A percentile compares a stretch with the other conserved stretches of the same genome.
Evolutionary conservation across 2,888 invertebrate species (phyloP).

Genomic region (Willowsia nigromaculata): DNA sequence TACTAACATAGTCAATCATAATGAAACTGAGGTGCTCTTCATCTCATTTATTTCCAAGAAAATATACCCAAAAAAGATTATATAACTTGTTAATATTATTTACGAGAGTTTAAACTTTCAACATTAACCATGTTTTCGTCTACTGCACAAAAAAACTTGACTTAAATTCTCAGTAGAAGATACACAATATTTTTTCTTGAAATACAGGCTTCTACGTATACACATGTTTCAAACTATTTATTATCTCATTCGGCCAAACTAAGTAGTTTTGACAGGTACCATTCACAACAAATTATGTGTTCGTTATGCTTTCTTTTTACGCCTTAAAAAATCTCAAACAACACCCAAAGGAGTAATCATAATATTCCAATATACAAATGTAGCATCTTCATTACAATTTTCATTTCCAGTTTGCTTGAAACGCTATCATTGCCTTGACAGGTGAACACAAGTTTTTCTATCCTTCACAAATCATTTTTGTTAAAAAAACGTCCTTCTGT

Average conservation of each 20-base stretch:
- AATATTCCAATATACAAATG: too few relatives aligned
- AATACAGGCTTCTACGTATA: not conserved
- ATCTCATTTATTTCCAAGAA: not conserved
- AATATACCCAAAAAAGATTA: not conserved
- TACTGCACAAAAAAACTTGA: not conserved
- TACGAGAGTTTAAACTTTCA: not conserved
- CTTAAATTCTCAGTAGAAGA: not conserved
- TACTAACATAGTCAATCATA: too few relatives aligned
- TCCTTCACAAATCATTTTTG: too few relatives aligned
- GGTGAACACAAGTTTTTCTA: too few relatives aligned
- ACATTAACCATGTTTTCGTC: not conserved
- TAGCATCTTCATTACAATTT: too few relatives aligned
- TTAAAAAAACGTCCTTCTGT: too few relatives aligned
- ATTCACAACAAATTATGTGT: conserved; percentile 47
- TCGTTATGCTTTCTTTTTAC: too few relatives aligned
- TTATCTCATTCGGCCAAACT: not conserved
- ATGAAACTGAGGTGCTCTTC: too few relatives aligned
- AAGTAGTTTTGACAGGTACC: conserved; percentile 41
- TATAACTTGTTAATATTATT: not conserved
- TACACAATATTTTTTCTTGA: not conserved
- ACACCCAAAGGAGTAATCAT: too few relatives aligned
- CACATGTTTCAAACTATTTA: not conserved
- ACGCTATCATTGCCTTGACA: too few relatives aligned
- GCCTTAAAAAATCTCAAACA: too few relatives aligned
- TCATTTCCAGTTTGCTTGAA: too few relatives aligned